Base-by-base conservation (phyloP, 2,797 vertebrate species). In the Aldrovandia affinis region DNA sequence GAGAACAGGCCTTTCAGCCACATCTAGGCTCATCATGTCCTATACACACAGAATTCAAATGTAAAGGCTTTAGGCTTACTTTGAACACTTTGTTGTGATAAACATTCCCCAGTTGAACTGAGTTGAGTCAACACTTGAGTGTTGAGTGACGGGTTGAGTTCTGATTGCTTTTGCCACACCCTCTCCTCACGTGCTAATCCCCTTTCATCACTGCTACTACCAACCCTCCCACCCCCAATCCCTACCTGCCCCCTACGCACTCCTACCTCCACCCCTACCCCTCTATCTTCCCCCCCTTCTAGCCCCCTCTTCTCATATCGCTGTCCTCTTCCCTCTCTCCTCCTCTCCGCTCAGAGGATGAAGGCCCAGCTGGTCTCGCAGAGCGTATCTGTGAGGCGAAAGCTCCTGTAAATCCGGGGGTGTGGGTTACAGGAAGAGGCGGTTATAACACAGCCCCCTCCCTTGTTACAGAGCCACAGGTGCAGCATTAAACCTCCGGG, bases 381-480 rank as follows among this genome's bases (percentile, higher is more conserved):
- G 25, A 30, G 57, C 28, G n/a, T 30, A 20, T 65, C n/a, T n/a
- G 28, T 65, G 61, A 65, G 61, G 61, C 9, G 28, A 30, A 65
- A 65, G 61, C 61, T 14, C n/a, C 28, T 5, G n/a, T 82, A 82
- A n/a, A 82, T 82, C 81, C 44, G 25, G n/a, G 10, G 81, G 81
- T 65, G 59, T 82, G 57, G 47, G 81, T 82, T 82, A 82, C 81
- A 82, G 81, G 81, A 82, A 82, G 57, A 50, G n/a, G 42, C 10
- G 30, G 28, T 5, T 47, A 20, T 1, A 54, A 30, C n/a, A 30
- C 61, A 30, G 36, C 50, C 61, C 52, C 59, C 25, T 28, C 47
- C 73, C 78, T 18, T 39, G 68, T 33, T 86, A 75, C 55, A 70
- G 81, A 87, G 75, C 83, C 85, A 91, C 91, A 93, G 92, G 91